These are phyloP conservation scores for Papilio demoleus DNA, from an alignment of 2,888 invertebrate species.

Conservation along the genomic window DNA sequence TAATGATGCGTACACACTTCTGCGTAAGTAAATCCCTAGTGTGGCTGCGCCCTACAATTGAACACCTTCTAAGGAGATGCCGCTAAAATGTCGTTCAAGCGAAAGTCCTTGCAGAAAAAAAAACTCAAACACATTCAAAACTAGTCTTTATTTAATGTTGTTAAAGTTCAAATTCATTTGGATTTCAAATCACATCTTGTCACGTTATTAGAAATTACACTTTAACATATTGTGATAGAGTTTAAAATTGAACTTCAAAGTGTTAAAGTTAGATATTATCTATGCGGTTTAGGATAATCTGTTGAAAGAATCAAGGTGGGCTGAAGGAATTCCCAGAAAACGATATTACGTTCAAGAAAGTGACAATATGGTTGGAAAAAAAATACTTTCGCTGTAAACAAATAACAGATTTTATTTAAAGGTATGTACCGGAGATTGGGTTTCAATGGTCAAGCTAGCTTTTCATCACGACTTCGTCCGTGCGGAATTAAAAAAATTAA, in stretches of 20 bases:
- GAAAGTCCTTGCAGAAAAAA: conserved; percentile 57
- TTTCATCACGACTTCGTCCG: no score
- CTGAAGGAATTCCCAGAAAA: conserved; percentile 64
- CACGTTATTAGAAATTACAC: conserved; percentile 41
- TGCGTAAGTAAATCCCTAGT: conserved; percentile 47
- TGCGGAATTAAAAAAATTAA: no score
- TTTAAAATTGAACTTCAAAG: conserved; percentile 38
- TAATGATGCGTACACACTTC: conserved; percentile 69
- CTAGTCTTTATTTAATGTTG: background rate
- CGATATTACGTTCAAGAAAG: conserved; percentile 54
- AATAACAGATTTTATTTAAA: background rate
- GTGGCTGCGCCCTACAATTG: conserved; percentile 62
- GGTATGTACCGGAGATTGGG: no score
- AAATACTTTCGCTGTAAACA: conserved; percentile 39
- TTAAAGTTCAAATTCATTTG: conserved; percentile 22
- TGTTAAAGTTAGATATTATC: conserved; percentile 48
- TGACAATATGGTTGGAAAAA: conserved; percentile 57
- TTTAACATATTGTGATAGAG: conserved; percentile 41
- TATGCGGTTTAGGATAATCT: conserved; percentile 71
- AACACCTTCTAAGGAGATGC: conserved; percentile 73
- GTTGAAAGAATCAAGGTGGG: conserved; percentile 74
- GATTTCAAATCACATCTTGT: background rate
- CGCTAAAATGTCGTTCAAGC: conserved; percentile 61
- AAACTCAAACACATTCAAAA: conserved; percentile 4
- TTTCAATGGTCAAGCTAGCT: no score